Base-by-base conservation (phyloP, 2,888 invertebrate species). In the Nomada fabriciana region DNA sequence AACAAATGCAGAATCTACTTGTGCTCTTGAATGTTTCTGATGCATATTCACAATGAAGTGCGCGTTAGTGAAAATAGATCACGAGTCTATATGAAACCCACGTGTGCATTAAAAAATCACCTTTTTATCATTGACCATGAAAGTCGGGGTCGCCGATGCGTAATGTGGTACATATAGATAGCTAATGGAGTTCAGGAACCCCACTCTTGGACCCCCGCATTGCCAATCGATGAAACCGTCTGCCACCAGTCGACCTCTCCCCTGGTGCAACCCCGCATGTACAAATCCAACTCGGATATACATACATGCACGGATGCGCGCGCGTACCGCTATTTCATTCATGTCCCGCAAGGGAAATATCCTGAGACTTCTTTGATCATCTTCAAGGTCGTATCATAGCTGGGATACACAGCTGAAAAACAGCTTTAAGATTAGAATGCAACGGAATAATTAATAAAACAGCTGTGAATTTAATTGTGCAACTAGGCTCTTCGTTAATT, bases 151-250 rank as follows among this genome's bases (percentile, higher is more conserved):
- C 84, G 82, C 61, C 79, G 83, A 86, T 84, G 77, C 76, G 71
- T 80, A 13, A 80, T 75, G 59, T 57, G 68, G 77, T 78, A 77
- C 70, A 64, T 79, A 84, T 75, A 84, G 72, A 86, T 84, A 79
- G 68, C 15, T 29, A 57, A 52, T 36, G 43, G 79, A 85, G 88
- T 85, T 88, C 88, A 88, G 76, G 78, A 84, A 88, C 89, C 86
- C 84, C 84, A 82, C 89, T 87, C 82, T 83, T 72, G 75, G 80
- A 78, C 81, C 79, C 83, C 85, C 77, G 86, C 88, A 86, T 81
- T 83, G 89, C 85, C 88, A 91, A 91, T 91, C 91, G 91, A 91
- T 91, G 91, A 89, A 89, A 89, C 89, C 88, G 91, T 91, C 91
- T 91, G 89, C 90, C 82, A 76, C 84, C 63, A 76, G 83, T 83